phyloP scores from a whole-genome alignment of 2,797 vertebrate species.

The Tauraco hartlaubi region DNA sequence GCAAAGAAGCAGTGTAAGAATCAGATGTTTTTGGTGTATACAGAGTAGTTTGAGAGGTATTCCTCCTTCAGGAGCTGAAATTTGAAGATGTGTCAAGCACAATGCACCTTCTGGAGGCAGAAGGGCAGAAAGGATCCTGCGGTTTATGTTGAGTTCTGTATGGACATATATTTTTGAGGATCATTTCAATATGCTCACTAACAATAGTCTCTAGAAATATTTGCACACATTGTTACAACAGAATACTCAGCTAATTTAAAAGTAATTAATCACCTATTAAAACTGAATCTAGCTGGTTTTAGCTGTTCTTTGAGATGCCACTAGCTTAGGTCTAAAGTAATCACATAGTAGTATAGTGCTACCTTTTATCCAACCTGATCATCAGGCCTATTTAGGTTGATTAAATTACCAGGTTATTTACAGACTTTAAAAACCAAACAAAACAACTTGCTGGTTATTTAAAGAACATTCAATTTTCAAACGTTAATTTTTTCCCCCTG shows the following conservation, averaged over 20 bases:
- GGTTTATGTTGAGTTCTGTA: background rate
- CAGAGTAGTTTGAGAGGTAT: background rate
- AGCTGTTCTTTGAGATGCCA: background rate
- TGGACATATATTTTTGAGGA: background rate
- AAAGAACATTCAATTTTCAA: background rate
- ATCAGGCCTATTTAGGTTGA: background rate
- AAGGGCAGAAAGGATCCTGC: background rate
- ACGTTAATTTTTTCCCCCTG: background rate
- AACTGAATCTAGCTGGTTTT: background rate
- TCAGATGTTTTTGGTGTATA: background rate
- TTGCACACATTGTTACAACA: background rate
- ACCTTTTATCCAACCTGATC: background rate
- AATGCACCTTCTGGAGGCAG: background rate
- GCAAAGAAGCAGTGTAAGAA: background rate
- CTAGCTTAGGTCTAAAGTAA: constrained; percentile 1
- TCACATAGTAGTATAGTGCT: background rate
- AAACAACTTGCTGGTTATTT: background rate
- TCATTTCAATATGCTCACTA: background rate
- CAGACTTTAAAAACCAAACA: background rate
- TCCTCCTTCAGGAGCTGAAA: background rate
- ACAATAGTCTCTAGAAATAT: background rate
- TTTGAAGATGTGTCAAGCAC: background rate
- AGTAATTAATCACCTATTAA: background rate
- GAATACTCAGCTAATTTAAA: background rate
- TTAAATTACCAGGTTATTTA: background rate